Base-by-base conservation (phyloP, 2,888 invertebrate genomes). In the Athetis lepigone region DNA sequence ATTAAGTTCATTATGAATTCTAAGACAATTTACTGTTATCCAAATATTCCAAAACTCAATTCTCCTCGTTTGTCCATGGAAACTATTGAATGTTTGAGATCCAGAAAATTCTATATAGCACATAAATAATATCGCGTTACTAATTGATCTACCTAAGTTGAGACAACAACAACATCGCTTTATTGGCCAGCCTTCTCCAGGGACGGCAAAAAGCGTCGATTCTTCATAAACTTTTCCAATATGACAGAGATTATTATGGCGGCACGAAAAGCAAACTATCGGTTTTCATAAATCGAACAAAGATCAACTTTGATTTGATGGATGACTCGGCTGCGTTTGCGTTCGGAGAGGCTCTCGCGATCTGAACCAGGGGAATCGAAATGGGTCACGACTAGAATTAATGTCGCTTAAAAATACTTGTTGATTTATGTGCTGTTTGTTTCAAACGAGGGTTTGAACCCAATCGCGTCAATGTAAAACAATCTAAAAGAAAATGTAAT, bases 301-400 rank as follows among this genome's bases (percentile, higher is more conserved):
- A 86, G 88, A 90, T 90, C 88, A 88, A 88, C 85, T 88, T 86
- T 85, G 86, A 86, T 87, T 87, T 90, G 90, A 90, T 90, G 86
- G 90, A 90, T 90, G 88, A 82, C 85, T 82, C 80, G 79, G 69
- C 70, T 81, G 77, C 79, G 80, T 80, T 82, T 77, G 73, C 75
- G 70, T 61, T 77, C 51, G 23, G 50, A 63, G 43, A 57, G 58
- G 56, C 64, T 49, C 57, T 33, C 71, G 61, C 47, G 58, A 68
- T 19, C 69, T 46, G 43, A 55, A 42, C 58, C 56, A 39, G 52
- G 58, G 29, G 45, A 67, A 42, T 60, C 60, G 47, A 72, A 75
- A 56, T 73, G 42, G 66, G 61, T 64, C 66, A 61, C 47, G 69
- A 51, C 51, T 71, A 64, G 70, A 72, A 69, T 64, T 69, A 72